Base-by-base conservation (phyloP, 2,888 invertebrate species). In the Agrotis exclamationis region DNA sequence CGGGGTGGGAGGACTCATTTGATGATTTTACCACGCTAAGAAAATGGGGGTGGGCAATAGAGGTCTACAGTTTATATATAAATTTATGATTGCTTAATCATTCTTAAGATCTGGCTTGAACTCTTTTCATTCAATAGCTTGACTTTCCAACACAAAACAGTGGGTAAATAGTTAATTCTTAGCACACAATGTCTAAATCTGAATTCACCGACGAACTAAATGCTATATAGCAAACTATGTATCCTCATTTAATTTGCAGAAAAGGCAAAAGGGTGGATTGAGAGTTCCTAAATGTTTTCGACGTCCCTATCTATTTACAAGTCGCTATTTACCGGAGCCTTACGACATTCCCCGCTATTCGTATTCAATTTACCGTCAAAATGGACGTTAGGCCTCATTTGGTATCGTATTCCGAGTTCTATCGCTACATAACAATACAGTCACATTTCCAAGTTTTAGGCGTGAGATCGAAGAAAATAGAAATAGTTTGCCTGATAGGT, bases 291-390 rank as follows among this genome's bases (percentile, higher is more conserved):
- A 89, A 89, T 87, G 89, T 85, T 88, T 87, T 87, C 71, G 70
- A 86, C 80, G 89, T 90, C 92, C 92, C 91, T 90, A 88, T 90
- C 92, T 94, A 94, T 94, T 94, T 94, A 93, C 93, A 93, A 94
- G 90, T 91, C 88, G 88, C 93, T 92, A 92, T 94, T 94, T 94
- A 92, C 92, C 85, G 88, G 89, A 88, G 79, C 83, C 85, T 86
- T 79, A 83, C 84, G 85, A 59, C 81, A 91, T 90, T 91, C 89
- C 84, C 85, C 82, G 89, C 93, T 87, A 92, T 95, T 93, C 89
- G 90, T 90, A 95, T 96, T 96, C 94, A 95, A 95, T 96, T 95
- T 93, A 91, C 92, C 91, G 91, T 91, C 91, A 91, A 93, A 94
- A 92, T 92, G 93, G 92, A 91, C 91, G 90, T 90, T 90, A 89